Evolutionary conservation across 1,140 invertebrate species (phyloP), one percentile per base, ranked within the genome.

Genomic region (Drosophila arawakana): DNA sequence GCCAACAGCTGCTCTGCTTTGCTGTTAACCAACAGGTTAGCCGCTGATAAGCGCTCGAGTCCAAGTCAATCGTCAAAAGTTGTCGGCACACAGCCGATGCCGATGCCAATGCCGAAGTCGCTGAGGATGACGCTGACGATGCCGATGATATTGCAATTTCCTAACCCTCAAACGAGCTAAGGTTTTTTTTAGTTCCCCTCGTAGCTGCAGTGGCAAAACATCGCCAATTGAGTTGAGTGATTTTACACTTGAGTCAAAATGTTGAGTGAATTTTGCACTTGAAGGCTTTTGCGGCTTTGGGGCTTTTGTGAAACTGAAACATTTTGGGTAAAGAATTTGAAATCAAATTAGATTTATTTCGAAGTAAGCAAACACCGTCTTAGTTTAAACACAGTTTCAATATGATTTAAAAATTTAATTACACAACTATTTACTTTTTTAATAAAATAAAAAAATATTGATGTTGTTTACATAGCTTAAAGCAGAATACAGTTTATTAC

Each of bases 21-120:
- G 21, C 43, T 41, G 68, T 76, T 72, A 81, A 77, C 83, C 84
- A 89, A 88, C 83, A 88, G 83, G 83, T 86, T 86, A 83, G 59
- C 62, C 49, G 65, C 83, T 86, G 83, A 86, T 86, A 86, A 86
- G 83, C 60, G 43, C 60, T 80, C 84, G 83, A 80, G 50, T 25
- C 18, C 37, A 50, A 35, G 18, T 41, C 60, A 74, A 60, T 43
- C 71, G 72, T 46, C 6, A 46, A 59, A 39, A 15, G 49, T 9
- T 34, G 44, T 73, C 47, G 21, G 3, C 15, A 41, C 25, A 43
- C 7, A 55, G 2, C 4, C 68, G 68, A 71, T 30, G 41, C 47
- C 41, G 25, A 30, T 30, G 4, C 3, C 25, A 2, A 30, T 30
- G 25, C 25, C 25, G 3, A 30, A 5, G 25, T 30, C 25, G 25